Evolutionary conservation across 2,888 invertebrate genomes (phyloP).

Genomic region (Cremastinae sp.): DNA sequence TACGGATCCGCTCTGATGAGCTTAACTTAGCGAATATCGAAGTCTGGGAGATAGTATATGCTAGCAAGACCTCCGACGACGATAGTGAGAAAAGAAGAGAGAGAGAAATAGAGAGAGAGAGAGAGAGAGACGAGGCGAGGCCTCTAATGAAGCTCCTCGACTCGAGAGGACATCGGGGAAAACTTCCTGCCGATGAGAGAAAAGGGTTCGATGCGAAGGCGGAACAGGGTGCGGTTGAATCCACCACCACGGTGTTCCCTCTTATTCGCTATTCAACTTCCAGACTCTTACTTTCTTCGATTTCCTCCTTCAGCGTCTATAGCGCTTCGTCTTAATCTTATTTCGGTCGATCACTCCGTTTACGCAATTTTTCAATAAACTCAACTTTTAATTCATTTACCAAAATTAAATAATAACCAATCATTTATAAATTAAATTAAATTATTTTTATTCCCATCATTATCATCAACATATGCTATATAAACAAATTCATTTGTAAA

Average conservation of each 20-base stretch:
- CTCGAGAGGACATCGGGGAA: constrained; percentile 31
- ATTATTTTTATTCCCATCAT: too few species aligned
- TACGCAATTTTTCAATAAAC: too few species aligned
- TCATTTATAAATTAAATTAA: too few species aligned
- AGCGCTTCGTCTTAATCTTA: background rate
- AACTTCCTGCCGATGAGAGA: background rate
- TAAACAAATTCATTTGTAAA: too few species aligned
- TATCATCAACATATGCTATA: too few species aligned
- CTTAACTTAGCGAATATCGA: constrained; percentile 60
- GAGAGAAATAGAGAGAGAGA: background rate
- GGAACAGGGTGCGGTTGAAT: constrained; percentile 21
- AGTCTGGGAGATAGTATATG: constrained; percentile 34
- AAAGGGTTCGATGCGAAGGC: constrained; percentile 11
- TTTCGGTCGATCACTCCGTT: too few species aligned
- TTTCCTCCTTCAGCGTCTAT: too few species aligned
- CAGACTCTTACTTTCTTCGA: too few species aligned
- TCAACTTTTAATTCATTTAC: too few species aligned
- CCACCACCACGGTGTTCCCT: constrained; percentile 3
- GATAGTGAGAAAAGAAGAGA: too few species aligned
- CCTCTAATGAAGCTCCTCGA: constrained; percentile 57
- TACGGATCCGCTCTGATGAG: constrained; percentile 63
- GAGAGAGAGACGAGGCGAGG: background rate
- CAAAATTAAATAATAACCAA: too few species aligned
- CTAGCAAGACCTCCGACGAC: too few species aligned
- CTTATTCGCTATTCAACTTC: constrained; percentile 14